A percentile compares a stretch with the other conserved stretches of the same genome.
These are phyloP conservation scores for Pongo pygmaeus DNA, from an alignment of 2,113 vertebrate species.

Conservation along the genomic window DNA sequence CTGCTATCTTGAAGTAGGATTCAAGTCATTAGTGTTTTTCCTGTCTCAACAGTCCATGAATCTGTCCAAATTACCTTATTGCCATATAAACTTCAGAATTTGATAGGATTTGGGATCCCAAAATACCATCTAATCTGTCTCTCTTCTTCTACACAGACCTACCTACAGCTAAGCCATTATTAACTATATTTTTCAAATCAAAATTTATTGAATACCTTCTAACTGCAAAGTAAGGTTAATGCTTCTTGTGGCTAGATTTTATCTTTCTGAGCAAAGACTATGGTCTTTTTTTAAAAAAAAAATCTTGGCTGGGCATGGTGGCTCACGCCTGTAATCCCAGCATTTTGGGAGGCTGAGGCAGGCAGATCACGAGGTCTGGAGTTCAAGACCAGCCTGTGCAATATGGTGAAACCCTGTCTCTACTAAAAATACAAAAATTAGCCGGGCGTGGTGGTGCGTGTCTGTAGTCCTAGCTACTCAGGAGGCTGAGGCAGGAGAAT, in stretches of 20 bases:
- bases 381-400: too few relatives aligned
- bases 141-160: background rate
- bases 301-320: too few relatives aligned
- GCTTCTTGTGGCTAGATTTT: background rate
- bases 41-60: background rate
- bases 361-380: too few relatives aligned
- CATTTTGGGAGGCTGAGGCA: too few relatives aligned
- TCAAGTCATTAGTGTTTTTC: background rate
- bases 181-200: background rate
- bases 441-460: too few relatives aligned
- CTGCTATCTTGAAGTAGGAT: background rate
- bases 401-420: too few relatives aligned
- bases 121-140: background rate
- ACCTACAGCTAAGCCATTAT: background rate
- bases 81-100: background rate
- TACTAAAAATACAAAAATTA: too few relatives aligned
- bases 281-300: too few relatives aligned
- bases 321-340: too few relatives aligned
- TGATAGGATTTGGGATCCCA: background rate
- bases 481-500: too few relatives aligned
- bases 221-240: background rate
- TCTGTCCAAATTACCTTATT: background rate
- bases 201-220: background rate
- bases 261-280: background rate
- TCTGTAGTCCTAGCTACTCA: too few relatives aligned